These are phyloP conservation scores for Camptogramma bilineatum DNA, from an alignment of 2,888 invertebrate species.

Conservation along the genomic window DNA sequence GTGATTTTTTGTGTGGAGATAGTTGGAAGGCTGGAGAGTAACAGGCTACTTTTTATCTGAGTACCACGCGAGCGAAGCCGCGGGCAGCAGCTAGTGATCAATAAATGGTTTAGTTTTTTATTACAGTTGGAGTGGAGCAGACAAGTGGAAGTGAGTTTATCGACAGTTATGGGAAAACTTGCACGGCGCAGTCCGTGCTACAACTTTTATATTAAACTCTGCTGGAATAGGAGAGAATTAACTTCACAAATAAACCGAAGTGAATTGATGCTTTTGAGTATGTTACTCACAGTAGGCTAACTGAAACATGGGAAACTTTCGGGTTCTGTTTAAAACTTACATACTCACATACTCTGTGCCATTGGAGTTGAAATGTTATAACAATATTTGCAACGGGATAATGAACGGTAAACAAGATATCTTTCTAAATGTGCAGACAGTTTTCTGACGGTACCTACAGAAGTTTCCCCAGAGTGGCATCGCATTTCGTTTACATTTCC, in stretches of 20 bases:
- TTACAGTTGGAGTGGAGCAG: neutral
- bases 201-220: slow-evolving; percentile 54
- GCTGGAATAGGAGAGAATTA: slow-evolving; percentile 32
- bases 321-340: slow-evolving; percentile 6
- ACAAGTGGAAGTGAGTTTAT: slow-evolving; percentile 27
- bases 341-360: neutral
- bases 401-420: slow-evolving; percentile 17
- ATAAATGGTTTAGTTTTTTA: slow-evolving; percentile 21
- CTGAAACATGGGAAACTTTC: slow-evolving; percentile 11
- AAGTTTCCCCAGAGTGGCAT: slow-evolving; percentile 22
- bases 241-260: slow-evolving; percentile 28
- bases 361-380: slow-evolving; percentile 10
- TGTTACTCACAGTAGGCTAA: slow-evolving; percentile 2
- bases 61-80: too few species aligned
- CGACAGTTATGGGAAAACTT: slow-evolving; percentile 33
- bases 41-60: too few species aligned
- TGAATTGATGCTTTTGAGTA: slow-evolving; percentile 27
- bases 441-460: slow-evolving; percentile 12
- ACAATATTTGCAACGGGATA: slow-evolving; percentile 17
- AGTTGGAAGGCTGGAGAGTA: too few species aligned
- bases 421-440: neutral
- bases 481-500: slow-evolving; percentile 19
- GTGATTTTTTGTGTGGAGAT: too few species aligned
- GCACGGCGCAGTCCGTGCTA: slow-evolving; percentile 36
- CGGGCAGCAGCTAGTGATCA: neutral